These are phyloP conservation scores for Lithophane semibrunnea DNA, from an alignment of 2,888 invertebrate species.

Conservation along the genomic window DNA sequence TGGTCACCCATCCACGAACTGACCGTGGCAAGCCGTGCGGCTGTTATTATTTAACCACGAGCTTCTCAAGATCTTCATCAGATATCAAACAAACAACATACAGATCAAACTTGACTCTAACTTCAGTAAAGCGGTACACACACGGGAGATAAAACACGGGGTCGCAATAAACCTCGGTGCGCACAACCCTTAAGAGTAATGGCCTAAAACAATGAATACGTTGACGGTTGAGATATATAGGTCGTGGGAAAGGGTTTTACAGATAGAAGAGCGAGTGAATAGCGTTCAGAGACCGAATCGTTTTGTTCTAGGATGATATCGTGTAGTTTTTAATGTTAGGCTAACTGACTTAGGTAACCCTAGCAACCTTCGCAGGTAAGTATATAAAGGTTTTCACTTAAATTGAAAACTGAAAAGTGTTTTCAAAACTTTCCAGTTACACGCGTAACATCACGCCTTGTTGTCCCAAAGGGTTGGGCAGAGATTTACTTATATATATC, in stretches of 20 bases:
- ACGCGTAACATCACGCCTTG: no score
- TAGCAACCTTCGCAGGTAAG: background rate
- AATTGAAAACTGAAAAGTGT: background rate
- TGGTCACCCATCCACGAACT: no score
- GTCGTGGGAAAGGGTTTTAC: slow-evolving; percentile 32
- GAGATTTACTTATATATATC: no score
- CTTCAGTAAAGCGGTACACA: slow-evolving; percentile 45
- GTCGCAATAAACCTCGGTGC: slow-evolving; percentile 56
- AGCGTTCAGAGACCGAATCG: slow-evolving; percentile 10
- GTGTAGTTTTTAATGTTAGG: slow-evolving; percentile 13
- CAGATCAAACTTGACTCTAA: slow-evolving; percentile 26
- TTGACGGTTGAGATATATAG: slow-evolving; percentile 63
- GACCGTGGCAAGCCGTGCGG: no score
- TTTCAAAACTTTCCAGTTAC: no score
- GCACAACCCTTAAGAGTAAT: slow-evolving; percentile 61
- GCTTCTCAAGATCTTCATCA: background rate
- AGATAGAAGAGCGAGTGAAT: slow-evolving; percentile 38
- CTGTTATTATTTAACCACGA: no score
- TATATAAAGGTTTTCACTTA: no score
- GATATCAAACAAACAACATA: slow-evolving; percentile 17
- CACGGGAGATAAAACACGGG: slow-evolving; percentile 55
- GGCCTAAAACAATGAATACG: slow-evolving; percentile 65
- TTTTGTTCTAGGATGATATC: slow-evolving; percentile 17
- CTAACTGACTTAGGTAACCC: no score
- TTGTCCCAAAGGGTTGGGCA: no score